Evolutionary conservation across 1,140 invertebrate species (phyloP).

Genomic region (Drosophila setifemur): DNA sequence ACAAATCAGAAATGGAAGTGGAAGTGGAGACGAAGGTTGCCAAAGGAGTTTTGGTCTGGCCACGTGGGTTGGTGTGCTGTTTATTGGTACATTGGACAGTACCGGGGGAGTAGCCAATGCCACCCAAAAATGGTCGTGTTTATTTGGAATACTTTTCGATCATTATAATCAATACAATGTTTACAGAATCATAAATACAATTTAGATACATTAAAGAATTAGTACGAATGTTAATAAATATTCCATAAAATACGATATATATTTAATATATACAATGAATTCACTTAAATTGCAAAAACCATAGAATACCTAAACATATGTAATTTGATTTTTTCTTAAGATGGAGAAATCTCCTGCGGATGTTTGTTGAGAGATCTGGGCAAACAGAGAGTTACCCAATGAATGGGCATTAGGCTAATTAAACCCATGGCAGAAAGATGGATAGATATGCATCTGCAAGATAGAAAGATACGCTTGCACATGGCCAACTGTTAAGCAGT

Average conservation of each 20-base stretch:
- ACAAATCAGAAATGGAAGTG: constrained; percentile 8
- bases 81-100: too few species aligned
- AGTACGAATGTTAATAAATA: too few species aligned
- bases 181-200: too few species aligned
- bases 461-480: background rate
- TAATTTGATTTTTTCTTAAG: background rate
- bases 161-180: too few species aligned
- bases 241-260: too few species aligned
- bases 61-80: background rate
- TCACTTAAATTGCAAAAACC: background rate
- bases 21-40: background rate
- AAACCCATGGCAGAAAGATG: constrained; percentile 24
- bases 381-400: constrained; percentile 49
- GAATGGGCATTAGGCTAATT: constrained; percentile 64
- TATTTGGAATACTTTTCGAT: too few species aligned
- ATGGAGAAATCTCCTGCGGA: constrained; percentile 40
- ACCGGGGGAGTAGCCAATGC: too few species aligned
- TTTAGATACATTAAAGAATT: too few species aligned
- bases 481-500: constrained; percentile 11
- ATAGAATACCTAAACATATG: background rate
- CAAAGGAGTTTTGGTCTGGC: background rate
- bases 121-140: too few species aligned
- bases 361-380: constrained; percentile 53
- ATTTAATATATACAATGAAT: too few species aligned
- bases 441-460: constrained; percentile 3